Conservation (phyloP, 2,888 invertebrate species). For the Eupithecia subumbrata region DNA sequence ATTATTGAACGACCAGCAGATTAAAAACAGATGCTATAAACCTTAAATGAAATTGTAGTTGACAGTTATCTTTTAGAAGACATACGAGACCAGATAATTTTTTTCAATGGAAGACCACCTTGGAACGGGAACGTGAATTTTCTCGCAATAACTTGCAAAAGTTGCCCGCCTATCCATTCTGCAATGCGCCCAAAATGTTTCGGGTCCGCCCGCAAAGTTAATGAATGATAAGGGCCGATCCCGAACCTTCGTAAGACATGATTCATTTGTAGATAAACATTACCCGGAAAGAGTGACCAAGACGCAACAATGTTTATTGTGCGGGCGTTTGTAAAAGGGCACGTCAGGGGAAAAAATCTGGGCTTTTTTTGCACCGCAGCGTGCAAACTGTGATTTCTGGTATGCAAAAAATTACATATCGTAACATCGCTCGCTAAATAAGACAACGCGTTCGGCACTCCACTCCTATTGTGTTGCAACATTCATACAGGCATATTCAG, state of each 20-base stretch:
- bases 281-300: background rate
- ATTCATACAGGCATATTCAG: too few relatives aligned
- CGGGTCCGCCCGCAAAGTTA: conserved; percentile 7
- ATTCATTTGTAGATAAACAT: conserved; percentile 7
- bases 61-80: background rate
- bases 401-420: too few relatives aligned
- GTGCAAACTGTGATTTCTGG: too few relatives aligned
- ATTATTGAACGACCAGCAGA: background rate
- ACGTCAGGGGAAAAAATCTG: background rate
- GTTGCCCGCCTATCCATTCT: conserved; percentile 8
- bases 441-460: too few relatives aligned
- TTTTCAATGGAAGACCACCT: background rate
- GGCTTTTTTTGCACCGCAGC: background rate
- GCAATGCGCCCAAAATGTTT: conserved; percentile 1
- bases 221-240: conserved; percentile 8
- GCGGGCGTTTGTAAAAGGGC: background rate
- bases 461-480: too few relatives aligned
- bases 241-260: conserved; percentile 3
- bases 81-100: too few relatives aligned
- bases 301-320: background rate
- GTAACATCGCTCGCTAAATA: too few relatives aligned
- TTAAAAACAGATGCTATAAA: background rate
- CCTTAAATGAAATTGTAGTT: too few relatives aligned
- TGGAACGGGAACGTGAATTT: background rate
- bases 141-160: background rate